A percentile compares a stretch with the other conserved stretches of the same genome.
Evolutionary conservation across 2,797 vertebrate species (phyloP).

Genomic region (Dallia pectoralis): DNA sequence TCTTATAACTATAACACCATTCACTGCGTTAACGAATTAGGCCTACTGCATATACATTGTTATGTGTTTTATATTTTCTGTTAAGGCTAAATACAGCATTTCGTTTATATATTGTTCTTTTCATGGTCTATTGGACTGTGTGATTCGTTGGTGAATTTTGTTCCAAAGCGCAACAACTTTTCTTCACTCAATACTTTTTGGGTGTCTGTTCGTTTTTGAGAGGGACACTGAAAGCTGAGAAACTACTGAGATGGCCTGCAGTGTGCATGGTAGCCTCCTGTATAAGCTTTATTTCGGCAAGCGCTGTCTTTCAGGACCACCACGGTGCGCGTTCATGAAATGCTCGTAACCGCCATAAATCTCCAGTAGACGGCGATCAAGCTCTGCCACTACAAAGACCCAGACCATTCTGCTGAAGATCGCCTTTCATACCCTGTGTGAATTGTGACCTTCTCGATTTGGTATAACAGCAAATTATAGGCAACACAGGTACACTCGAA

Average conservation of each 20-base stretch:
- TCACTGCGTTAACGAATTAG: not conserved
- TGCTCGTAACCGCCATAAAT: constrained; percentile 14
- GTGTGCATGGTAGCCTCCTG: not conserved
- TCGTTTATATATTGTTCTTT: not conserved
- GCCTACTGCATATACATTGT: not conserved
- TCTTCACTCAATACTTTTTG: not conserved
- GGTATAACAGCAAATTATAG: not conserved
- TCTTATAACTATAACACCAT: not conserved
- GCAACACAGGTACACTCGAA: not conserved
- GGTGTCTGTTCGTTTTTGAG: not conserved
- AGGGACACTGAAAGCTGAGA: not conserved
- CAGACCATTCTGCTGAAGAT: not conserved
- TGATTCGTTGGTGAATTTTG: not conserved
- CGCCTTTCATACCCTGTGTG: not conserved
- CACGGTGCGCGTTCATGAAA: not conserved
- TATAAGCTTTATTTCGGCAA: not conserved
- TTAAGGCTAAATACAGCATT: too few relatives aligned
- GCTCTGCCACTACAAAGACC: constrained; percentile 21
- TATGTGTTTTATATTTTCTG: too few relatives aligned
- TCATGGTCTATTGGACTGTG: not conserved
- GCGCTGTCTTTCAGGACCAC: constrained; percentile 17
- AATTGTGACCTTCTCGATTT: not conserved
- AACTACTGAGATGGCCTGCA: not conserved
- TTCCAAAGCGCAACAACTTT: too few relatives aligned
- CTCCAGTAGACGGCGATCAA: constrained; percentile 20